Evolutionary conservation across 2,888 invertebrate species (phyloP).

Genomic region (Osmoderma eremita): DNA sequence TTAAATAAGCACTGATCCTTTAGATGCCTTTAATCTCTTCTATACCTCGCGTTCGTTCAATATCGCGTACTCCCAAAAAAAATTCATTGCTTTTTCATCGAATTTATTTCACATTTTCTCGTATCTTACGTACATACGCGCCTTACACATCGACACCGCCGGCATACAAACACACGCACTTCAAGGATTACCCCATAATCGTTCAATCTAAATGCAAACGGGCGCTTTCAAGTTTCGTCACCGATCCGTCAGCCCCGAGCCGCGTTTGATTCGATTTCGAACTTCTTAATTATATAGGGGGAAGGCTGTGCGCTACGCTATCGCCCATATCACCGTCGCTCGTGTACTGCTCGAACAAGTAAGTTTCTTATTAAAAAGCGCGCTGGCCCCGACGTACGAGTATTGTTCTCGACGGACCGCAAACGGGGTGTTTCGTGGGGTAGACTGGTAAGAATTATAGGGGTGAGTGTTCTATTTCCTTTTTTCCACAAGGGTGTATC

Average conservation of each 20-base stretch:
- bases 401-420: conserved; percentile 33
- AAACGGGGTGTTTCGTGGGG: conserved; percentile 26
- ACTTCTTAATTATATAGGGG: conserved; percentile 21
- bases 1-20: too few species aligned
- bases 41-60: too few species aligned
- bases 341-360: conserved; percentile 10
- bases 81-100: too few species aligned
- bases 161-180: not conserved
- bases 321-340: not conserved
- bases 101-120: too few species aligned
- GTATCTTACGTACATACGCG: not conserved
- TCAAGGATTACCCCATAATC: conserved; percentile 1
- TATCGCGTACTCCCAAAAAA: too few species aligned
- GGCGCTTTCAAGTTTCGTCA: not conserved
- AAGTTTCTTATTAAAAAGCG: conserved; percentile 32
- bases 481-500: conserved; percentile 34
- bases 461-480: conserved; percentile 14
- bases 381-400: conserved; percentile 2
- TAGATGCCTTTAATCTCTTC: too few species aligned
- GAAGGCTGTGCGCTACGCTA: not conserved
- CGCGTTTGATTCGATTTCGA: conserved; percentile 7
- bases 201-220: conserved; percentile 25
- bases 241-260: not conserved
- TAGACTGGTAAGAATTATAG: conserved; percentile 22
- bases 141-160: not conserved